Base-by-base conservation (phyloP, 2,113 vertebrate species). In the Tetraodon nigroviridis region DNA sequence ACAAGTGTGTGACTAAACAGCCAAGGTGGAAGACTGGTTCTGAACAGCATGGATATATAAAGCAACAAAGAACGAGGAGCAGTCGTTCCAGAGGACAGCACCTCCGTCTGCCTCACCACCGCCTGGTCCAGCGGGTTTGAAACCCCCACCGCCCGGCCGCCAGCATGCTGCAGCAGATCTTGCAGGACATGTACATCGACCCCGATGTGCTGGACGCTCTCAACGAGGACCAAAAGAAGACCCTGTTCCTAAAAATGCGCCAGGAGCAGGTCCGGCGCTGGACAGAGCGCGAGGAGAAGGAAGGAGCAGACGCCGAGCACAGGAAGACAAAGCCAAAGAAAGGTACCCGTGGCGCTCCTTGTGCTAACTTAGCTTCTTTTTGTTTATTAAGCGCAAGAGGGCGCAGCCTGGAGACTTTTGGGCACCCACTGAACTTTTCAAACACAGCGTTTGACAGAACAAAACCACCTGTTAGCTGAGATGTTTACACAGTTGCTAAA, bases 171-270 rank as follows among this genome's bases (percentile, higher is more conserved):
- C 90, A 91, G 82, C 91, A 92, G 84, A 91, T 92, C 49, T 64
- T 92, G n/a, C 86, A 90, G 51, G 90, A 92, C 78, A 92, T 92
- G 91, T 91, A 90, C 86, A 88, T 92, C 18, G 91, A 92, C 54
- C 91, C 90, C 0, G 90, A 91, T 45, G 87, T 92, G 42, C 80
- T 92, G 61, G 55, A 90, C 0, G 90, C 89, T 8, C 87, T 92
- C 0, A 91, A 88, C 1, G 91, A 92, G 7, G 90, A 92, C 40
- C 91, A 92, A 83, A 92, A 91, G 53, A 91, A 91, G 81, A 91
- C 87, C 1, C 73, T 92, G 54, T 92, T 92, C 64, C 73, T 90
- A 59, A 92, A 92, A 78, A 92, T 92, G 91, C 83, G 91, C 0
- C 83, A 92, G 80, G 91, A 92, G 73, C 91, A 91, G 75, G 91